phyloP scores from a whole-genome alignment of 1,140 invertebrate species.

The Atta colombica region DNA sequence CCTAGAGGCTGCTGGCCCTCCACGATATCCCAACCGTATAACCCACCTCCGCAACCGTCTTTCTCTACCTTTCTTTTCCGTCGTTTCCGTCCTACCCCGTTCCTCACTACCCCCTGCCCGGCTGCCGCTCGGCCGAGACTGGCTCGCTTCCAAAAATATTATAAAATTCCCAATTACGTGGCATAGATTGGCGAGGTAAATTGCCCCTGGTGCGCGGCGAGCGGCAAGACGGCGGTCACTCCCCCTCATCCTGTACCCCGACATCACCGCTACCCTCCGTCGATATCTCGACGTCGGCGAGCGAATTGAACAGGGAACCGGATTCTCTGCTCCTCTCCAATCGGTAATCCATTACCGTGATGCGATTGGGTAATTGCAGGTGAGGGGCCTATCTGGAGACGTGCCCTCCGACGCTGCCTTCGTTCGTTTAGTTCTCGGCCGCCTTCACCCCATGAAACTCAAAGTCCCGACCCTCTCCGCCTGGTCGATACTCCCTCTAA shows the following conservation, averaged over 20 bases:
- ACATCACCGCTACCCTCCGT: conserved; percentile 69
- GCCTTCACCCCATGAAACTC: conserved; percentile 34
- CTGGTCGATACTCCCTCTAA: conserved; percentile 84
- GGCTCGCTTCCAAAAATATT: conserved; percentile 86
- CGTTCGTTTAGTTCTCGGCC: conserved; percentile 50
- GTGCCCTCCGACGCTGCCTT: conserved; percentile 74
- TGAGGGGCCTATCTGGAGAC: conserved; percentile 82
- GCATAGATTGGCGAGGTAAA: conserved; percentile 85
- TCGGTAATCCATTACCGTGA: conserved; percentile 84
- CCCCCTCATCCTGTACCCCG: conserved; percentile 67
- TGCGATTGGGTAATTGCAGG: conserved; percentile 85
- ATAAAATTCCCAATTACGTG: conserved; percentile 85
- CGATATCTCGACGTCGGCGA: conserved; percentile 46
- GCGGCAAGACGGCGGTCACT: conserved; percentile 72
- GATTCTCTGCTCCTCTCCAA: conserved; percentile 77
- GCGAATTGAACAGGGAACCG: conserved; percentile 71
- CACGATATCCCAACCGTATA: conserved; percentile 67
- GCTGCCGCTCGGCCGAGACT: conserved; percentile 74
- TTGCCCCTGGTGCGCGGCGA: conserved; percentile 77
- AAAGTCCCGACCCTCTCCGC: conserved; percentile 74
- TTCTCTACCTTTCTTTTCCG: conserved; percentile 63
- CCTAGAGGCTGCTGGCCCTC: conserved; percentile 79
- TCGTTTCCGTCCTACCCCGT: conserved; percentile 51
- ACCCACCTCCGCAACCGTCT: conserved; percentile 63
- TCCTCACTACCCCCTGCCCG: conserved; percentile 30